Evolutionary conservation across 2,113 vertebrate genomes (phyloP).

Genomic region (Pomatostomus ruficeps): DNA sequence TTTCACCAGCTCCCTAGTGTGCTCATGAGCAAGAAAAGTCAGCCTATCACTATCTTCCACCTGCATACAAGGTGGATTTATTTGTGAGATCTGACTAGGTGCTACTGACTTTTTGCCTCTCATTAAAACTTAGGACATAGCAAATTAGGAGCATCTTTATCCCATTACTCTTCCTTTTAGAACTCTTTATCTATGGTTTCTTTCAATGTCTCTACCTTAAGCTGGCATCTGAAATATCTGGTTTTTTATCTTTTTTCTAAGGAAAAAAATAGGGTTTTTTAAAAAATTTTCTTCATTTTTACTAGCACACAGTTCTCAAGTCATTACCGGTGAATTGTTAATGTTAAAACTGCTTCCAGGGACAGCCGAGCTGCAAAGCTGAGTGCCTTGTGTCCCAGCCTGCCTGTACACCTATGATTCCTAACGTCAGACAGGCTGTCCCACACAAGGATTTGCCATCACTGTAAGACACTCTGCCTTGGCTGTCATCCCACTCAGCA

Average conservation of each 20-base stretch:
- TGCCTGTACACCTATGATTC: neutral
- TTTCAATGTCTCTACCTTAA: neutral
- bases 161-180: neutral
- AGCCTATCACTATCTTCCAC: neutral
- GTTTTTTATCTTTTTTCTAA: neutral
- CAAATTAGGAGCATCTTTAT: neutral
- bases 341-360: neutral
- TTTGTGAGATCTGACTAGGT: neutral
- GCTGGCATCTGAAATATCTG: neutral
- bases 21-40: neutral
- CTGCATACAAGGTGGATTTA: neutral
- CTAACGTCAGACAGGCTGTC: neutral
- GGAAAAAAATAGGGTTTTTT: fast-evolving
- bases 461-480: neutral
- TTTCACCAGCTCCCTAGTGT: neutral
- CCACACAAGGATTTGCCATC: neutral
- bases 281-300: neutral
- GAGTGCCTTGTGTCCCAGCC: neutral
- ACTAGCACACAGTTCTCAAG: neutral
- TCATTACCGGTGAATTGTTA: neutral
- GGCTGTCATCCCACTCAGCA: neutral
- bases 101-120: neutral
- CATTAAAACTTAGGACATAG: neutral
- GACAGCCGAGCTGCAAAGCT: neutral
- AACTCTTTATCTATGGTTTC: neutral